phyloP scores from a whole-genome alignment of 2,113 vertebrate species.

The Speoplatyrhinus poulsoni region DNA sequence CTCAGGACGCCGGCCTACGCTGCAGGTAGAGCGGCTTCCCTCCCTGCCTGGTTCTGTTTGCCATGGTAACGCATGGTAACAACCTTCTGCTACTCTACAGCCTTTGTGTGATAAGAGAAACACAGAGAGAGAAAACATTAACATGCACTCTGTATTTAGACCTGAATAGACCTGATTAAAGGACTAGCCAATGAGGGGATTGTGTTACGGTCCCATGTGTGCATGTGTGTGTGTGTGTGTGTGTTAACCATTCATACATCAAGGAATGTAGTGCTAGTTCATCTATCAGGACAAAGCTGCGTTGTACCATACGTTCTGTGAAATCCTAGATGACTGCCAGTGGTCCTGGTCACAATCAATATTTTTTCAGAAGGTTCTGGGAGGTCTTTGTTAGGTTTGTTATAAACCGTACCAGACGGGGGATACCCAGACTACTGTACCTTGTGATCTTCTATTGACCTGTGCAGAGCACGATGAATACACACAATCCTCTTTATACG shows the following conservation, averaged over 20 bases:
- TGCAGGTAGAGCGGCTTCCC: constrained; percentile 68
- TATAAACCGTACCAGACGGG: too few species aligned
- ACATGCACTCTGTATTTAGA: neutral
- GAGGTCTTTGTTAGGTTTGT: too few species aligned
- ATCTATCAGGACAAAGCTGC: neutral
- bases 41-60: constrained; percentile 18
- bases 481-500: neutral
- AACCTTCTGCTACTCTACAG: neutral
- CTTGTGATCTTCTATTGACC: too few species aligned
- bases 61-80: neutral
- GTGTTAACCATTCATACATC: constrained; percentile 2
- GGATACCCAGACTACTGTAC: too few species aligned
- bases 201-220: neutral
- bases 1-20: constrained; percentile 59
- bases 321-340: too few species aligned
- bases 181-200: constrained; percentile 1
- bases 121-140: neutral
- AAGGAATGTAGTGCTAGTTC: neutral
- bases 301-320: too few species aligned
- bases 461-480: too few species aligned
- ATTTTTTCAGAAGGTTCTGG: too few species aligned
- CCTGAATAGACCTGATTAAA: constrained; percentile 17
- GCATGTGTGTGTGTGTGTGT: too few species aligned
- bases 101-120: neutral
- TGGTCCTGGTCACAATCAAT: too few species aligned